These are phyloP conservation scores for Drosophila cracens DNA, from an alignment of 2,888 invertebrate species.

Conservation along the genomic window DNA sequence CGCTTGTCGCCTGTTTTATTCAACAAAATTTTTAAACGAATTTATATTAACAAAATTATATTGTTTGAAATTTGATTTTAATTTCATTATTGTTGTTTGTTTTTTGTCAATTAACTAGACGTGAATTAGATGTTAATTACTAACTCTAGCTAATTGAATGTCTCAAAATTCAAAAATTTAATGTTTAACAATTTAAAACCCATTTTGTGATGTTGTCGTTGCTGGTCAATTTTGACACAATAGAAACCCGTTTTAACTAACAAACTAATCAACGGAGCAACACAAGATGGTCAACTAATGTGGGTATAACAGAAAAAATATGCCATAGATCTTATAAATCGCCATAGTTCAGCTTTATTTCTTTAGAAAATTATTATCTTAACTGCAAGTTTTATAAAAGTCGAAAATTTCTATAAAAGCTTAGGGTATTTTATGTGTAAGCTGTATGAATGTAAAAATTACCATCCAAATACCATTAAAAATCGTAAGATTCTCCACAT, in stretches of 20 bases:
- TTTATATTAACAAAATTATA: slow-evolving; percentile 31
- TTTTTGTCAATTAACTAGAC: slow-evolving; percentile 52
- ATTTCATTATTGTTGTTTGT: slow-evolving; percentile 33
- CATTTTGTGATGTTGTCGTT: slow-evolving; percentile 41
- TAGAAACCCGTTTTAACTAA: slow-evolving; percentile 8
- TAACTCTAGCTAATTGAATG: slow-evolving; percentile 70
- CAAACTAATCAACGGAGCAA: slow-evolving; percentile 44
- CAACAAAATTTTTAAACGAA: slow-evolving; percentile 43
- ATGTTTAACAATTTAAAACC: slow-evolving; percentile 12
- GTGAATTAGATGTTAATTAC: slow-evolving; percentile 53
- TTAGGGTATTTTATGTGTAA: neutral
- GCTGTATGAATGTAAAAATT: neutral
- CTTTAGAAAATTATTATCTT: neutral
- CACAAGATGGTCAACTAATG: slow-evolving; percentile 40
- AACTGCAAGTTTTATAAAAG: neutral
- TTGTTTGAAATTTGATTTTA: slow-evolving; percentile 29
- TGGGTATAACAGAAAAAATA: slow-evolving; percentile 17
- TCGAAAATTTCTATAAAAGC: neutral
- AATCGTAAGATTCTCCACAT: neutral
- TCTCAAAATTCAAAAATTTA: slow-evolving; percentile 26
- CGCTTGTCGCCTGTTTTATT: slow-evolving; percentile 85
- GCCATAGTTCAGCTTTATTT: neutral
- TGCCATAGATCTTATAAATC: neutral
- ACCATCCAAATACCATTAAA: neutral
- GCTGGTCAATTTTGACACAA: slow-evolving; percentile 26